Evolutionary conservation across 2,113 vertebrate species (phyloP), one percentile per base, ranked within the genome.

Genomic region (Orthonyx spaldingii): DNA sequence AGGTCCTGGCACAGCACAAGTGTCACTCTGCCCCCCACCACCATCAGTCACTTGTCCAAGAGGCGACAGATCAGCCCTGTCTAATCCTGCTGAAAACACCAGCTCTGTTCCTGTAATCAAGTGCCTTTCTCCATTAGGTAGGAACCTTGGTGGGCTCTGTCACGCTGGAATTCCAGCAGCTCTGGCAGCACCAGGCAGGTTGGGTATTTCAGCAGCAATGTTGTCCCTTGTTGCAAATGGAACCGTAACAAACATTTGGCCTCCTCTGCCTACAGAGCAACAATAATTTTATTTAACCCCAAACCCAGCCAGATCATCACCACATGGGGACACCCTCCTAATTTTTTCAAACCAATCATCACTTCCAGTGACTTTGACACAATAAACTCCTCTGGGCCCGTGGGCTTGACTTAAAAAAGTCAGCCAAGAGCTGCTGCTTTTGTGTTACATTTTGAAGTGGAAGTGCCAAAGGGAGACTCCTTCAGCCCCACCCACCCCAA

Each of bases 91-190:
- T 26, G 33, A 13, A 33, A 89, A 19, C 1, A 55, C 27, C 14
- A 57, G 10, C 44, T 17, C n/a, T 21, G 16, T 7, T 8, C 55
- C 35, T 61, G 20, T 3, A 11, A 17, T 7, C 52, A 19, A 41
- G 9, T 0, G 28, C 57, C 33, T 30, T 47, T 22, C 75, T 24
- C 39, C 56, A 13, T 2, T 1, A 6, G 56, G 9, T 9, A 18
- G 0, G 33, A 19, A 8, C 8, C 24, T 3, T 6, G 39, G 20
- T 1, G 24, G 14, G 4, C 32, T 23, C 50, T 70, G 35, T 50
- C 61, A 19, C 30, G 66, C 33, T 35, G 1, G 1, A 24, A 30
- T 1, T 2, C 15, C 55, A 14, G 27, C 81, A 46, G 55, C 37
- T 35, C 37, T 3, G 33, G 30, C 49, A 41, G 22, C 4, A 8